Conservation (phyloP, 2,888 invertebrate species). For the Drosophila infuscata region DNA sequence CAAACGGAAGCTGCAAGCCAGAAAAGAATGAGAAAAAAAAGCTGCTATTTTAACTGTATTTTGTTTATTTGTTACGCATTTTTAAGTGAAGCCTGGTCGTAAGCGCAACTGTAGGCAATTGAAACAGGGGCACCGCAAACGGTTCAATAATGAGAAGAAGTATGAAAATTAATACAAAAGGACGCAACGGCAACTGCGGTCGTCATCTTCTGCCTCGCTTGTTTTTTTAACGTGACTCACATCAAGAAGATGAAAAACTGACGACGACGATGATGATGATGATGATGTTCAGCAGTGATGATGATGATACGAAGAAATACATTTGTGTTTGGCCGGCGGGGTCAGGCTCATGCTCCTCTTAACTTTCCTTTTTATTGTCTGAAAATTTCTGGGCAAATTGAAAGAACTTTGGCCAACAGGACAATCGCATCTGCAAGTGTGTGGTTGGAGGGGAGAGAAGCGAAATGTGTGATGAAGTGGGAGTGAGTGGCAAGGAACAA, state of each 20-base stretch:
- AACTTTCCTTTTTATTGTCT: slow-evolving; percentile 50
- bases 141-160: slow-evolving; percentile 68
- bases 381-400: slow-evolving; percentile 51
- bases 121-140: slow-evolving; percentile 26
- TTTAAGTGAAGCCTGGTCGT: slow-evolving; percentile 30
- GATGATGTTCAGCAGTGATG: slow-evolving; percentile 17
- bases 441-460: neutral
- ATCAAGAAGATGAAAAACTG: slow-evolving; percentile 8
- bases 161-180: slow-evolving; percentile 74
- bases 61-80: slow-evolving; percentile 71
- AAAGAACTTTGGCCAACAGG: slow-evolving; percentile 48
- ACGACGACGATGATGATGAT: slow-evolving; percentile 15
- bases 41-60: slow-evolving; percentile 51
- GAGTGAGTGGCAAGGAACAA: slow-evolving; percentile 1
- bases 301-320: slow-evolving; percentile 29
- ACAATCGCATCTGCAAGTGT: slow-evolving; percentile 18
- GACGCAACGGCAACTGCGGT: slow-evolving; percentile 36
- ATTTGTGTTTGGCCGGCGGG: slow-evolving; percentile 48
- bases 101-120: slow-evolving; percentile 10
- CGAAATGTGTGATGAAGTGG: neutral
- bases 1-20: slow-evolving; percentile 57
- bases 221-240: slow-evolving; percentile 31
- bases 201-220: slow-evolving; percentile 36
- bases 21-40: slow-evolving; percentile 21
- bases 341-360: slow-evolving; percentile 15